phyloP scores from a whole-genome alignment of 2,888 invertebrate genomes.

The Encarsia formosa region DNA sequence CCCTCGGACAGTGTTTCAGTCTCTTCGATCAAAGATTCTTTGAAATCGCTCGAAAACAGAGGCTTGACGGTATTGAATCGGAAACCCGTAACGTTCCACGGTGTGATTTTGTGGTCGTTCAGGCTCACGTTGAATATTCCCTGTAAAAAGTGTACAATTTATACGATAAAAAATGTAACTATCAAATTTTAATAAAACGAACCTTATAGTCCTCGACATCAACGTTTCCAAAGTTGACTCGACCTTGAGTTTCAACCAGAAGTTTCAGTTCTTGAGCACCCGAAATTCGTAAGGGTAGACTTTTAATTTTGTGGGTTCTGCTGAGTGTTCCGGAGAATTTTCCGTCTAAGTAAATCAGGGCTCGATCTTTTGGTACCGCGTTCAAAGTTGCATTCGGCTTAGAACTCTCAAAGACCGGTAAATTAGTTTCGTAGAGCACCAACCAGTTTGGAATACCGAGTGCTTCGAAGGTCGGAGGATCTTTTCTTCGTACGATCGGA shows the following conservation, averaged over 20 bases:
- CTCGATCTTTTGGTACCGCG: conserved; percentile 55
- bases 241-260: conserved; percentile 74
- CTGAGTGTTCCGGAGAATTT: conserved; percentile 36
- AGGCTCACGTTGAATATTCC: conserved; percentile 32
- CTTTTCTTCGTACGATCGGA: conserved; percentile 18
- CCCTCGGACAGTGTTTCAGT: conserved; percentile 32
- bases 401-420: conserved; percentile 29
- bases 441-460: conserved; percentile 51
- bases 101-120: conserved; percentile 15
- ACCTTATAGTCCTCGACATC: conserved; percentile 51
- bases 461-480: conserved; percentile 56
- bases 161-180: not conserved
- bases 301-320: conserved; percentile 33
- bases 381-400: conserved; percentile 47
- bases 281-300: conserved; percentile 26
- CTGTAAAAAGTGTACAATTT: conserved; percentile 23
- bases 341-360: conserved; percentile 54
- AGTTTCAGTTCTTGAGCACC: conserved; percentile 41
- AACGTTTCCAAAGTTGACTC: conserved; percentile 64
- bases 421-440: conserved; percentile 52
- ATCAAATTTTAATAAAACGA: not conserved
- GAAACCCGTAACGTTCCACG: conserved; percentile 35
- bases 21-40: not conserved
- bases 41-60: not conserved
- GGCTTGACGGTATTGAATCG: conserved; percentile 18